A percentile compares a stretch with the other conserved stretches of the same genome.
Evolutionary conservation across 35 echinoderm and acorn worm species (phyloP).

Genomic region (Ptychodera flava): DNA sequence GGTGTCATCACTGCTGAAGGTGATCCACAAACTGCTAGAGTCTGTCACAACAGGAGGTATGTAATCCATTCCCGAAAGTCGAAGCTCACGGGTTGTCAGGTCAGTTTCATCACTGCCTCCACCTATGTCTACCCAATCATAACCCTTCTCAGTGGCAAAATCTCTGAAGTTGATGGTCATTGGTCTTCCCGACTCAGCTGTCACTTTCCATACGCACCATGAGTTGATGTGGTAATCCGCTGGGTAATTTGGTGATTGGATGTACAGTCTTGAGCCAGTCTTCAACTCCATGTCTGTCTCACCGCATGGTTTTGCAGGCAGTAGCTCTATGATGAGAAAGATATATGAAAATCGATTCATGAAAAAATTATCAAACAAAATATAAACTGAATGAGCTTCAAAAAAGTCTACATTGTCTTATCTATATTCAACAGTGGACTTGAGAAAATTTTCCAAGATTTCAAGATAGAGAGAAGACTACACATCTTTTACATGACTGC

Average conservation of each 20-base stretch:
- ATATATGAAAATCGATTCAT: no score
- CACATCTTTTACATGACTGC: no score
- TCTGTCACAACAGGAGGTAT: conserved; percentile 45
- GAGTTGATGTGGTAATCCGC: not conserved
- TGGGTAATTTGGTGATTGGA: not conserved
- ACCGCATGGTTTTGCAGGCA: not conserved
- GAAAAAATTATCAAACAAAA: no score
- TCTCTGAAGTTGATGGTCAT: not conserved
- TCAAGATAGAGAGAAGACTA: no score
- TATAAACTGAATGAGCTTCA: no score
- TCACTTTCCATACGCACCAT: not conserved
- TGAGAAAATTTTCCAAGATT: no score
- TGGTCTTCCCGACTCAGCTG: not conserved
- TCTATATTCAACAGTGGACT: no score
- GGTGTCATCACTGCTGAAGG: conserved; percentile 55
- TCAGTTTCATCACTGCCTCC: conserved; percentile 47
- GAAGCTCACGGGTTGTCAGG: not conserved
- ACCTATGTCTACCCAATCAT: conserved; percentile 64
- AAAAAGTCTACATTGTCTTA: no score
- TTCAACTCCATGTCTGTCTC: not conserved
- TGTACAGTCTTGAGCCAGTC: not conserved
- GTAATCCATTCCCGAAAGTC: conserved; percentile 24
- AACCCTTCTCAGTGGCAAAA: not conserved
- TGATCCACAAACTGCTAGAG: conserved; percentile 48
- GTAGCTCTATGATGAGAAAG: not conserved